Base-by-base conservation (phyloP, 35 echinoderm and acorn worm species). In the Antedon bifida region DNA sequence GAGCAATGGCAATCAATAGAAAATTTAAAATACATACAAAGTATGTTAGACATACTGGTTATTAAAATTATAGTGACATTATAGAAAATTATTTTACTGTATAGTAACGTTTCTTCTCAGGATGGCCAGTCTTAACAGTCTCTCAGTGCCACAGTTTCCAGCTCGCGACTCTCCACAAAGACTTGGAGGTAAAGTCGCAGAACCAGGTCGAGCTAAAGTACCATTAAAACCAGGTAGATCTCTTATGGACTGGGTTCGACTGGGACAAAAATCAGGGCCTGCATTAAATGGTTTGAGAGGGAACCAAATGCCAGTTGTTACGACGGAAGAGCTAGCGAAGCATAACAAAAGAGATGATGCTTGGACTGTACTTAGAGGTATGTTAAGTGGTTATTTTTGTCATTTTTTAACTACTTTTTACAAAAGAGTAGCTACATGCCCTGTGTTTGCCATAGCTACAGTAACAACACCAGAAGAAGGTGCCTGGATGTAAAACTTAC, bases 201-300 rank as follows among this genome's bases (percentile, higher is more conserved):
- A 82, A 4, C 79, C 83, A 35, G 29, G 79, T 0, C 80, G 93
- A 14, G 32, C 33, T 16, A 96, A 96, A 56, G 87, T 92, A 26
- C 87, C 90, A 34, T 84, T 96, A 30, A 89, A 83, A 7, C 89
- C 86, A 30, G 93, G 93, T 17, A 86, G 87, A 32, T 96, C 93
- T 0, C 77, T 96, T 0, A 96, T 96, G 93, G 93, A 96, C 81
- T 96, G 93, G 93, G 87, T 96, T 16, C 35, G 93, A 42, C 76
- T 96, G 32, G 93, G 90, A 28, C 87, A 96, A 36, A 84, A 86
- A 74, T 86, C 89, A 80, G 93, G 93, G 3, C 75, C 64, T 0
- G 82, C 77, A 14, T 75, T 96, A 46, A 96, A 91, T 55, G 89
- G 93, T 0, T 51, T 87, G 8, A 83, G 78, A 23, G 93, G 93